Conservation (phyloP, 2,888 invertebrate genomes). For the Crepidodera aurea region DNA sequence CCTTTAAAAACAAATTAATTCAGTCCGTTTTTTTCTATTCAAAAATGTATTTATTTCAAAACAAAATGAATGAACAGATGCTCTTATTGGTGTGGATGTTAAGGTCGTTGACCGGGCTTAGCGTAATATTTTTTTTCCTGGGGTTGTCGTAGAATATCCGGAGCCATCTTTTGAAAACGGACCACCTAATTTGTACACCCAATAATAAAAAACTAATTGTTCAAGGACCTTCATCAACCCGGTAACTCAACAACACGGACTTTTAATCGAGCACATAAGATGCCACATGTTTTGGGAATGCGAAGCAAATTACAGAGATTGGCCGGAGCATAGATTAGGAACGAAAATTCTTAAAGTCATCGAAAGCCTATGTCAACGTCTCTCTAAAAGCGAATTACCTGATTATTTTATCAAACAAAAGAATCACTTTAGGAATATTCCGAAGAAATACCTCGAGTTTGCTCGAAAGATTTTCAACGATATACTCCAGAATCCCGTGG, state of each 20-base stretch:
- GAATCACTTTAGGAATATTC: conserved; percentile 78
- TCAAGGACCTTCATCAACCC: conserved; percentile 65
- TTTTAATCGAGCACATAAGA: conserved; percentile 76
- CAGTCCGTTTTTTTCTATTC: too few species aligned
- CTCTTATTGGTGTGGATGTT: too few species aligned
- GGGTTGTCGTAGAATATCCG: too few species aligned
- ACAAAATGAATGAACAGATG: too few species aligned
- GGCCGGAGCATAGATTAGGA: conserved; percentile 80
- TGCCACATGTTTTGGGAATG: conserved; percentile 82
- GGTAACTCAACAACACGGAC: conserved; percentile 69
- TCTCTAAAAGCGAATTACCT: conserved; percentile 70
- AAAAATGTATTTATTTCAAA: too few species aligned
- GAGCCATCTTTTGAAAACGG: too few species aligned
- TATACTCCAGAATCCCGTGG: conserved; percentile 75
- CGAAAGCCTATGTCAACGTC: conserved; percentile 68
- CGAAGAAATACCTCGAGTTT: conserved; percentile 69
- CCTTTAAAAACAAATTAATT: too few species aligned
- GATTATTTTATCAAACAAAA: conserved; percentile 78
- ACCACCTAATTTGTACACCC: too few species aligned
- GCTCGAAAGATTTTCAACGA: conserved; percentile 73
- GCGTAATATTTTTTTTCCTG: too few species aligned
- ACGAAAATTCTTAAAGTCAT: conserved; percentile 72
- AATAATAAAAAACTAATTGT: too few species aligned
- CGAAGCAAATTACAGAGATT: conserved; percentile 74
- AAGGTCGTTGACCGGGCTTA: too few species aligned